Evolutionary conservation across 1,140 invertebrate genomes (phyloP).

Genomic region (Paramacrobiotus metropolitanus): DNA sequence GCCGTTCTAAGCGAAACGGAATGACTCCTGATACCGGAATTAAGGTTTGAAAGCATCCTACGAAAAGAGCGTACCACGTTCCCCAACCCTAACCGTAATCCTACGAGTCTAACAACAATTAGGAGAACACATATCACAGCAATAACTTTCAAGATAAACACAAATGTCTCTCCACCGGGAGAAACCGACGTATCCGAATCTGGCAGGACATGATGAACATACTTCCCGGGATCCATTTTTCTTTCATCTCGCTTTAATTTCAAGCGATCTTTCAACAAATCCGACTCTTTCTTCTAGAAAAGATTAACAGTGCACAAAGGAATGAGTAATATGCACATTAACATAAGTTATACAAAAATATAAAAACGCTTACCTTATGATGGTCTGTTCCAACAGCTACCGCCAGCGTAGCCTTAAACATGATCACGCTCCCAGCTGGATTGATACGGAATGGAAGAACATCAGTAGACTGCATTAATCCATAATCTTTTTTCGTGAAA

Average conservation of each 20-base stretch:
- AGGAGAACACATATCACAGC: neutral
- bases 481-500: slow-evolving; percentile 16
- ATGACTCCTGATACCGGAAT: too few species aligned
- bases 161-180: neutral
- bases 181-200: neutral
- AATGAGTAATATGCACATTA: too few species aligned
- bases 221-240: neutral
- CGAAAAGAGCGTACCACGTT: too few species aligned
- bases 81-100: neutral
- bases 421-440: slow-evolving; percentile 15
- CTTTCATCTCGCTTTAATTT: neutral
- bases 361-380: neutral
- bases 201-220: neutral
- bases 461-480: slow-evolving; percentile 13
- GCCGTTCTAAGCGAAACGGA: too few species aligned
- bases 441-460: slow-evolving; percentile 14
- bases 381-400: neutral
- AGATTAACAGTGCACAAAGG: neutral
- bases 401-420: neutral
- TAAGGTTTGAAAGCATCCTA: too few species aligned
- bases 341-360: neutral
- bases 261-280: neutral
- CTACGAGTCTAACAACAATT: neutral
- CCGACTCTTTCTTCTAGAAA: neutral
- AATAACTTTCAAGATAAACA: neutral